Percentiles rank a stretch among this genome's conserved stretches.
These are phyloP conservation scores for Darevskia mixta DNA, from an alignment of 2,797 vertebrate species.

Conservation along the genomic window DNA sequence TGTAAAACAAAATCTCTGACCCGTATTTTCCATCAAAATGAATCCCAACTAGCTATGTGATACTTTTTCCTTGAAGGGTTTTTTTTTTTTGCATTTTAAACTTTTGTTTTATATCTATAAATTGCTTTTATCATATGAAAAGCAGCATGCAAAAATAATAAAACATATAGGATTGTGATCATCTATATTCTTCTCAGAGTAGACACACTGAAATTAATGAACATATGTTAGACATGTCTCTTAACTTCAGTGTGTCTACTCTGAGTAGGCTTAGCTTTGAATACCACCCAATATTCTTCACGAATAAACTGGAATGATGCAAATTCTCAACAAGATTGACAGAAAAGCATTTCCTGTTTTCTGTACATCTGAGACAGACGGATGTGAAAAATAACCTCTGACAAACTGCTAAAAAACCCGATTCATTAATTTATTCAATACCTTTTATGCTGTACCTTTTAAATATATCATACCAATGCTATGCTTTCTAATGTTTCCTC, in stretches of 20 bases:
- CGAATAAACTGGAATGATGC: not conserved
- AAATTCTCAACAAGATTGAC: not conserved
- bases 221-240: too few relatives aligned
- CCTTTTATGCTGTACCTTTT: slow-evolving; percentile 8
- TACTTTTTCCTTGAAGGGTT: not conserved
- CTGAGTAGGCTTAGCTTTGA: too few relatives aligned
- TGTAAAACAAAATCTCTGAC: not conserved
- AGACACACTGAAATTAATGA: too few relatives aligned
- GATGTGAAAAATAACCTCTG: not conserved
- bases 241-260: too few relatives aligned
- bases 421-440: slow-evolving; percentile 17
- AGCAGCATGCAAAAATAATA: not conserved
- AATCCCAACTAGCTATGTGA: slow-evolving; percentile 3
- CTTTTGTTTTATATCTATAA: not conserved
- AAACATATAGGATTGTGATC: not conserved
- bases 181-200: too few relatives aligned
- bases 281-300: not conserved
- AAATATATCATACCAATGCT: accelerated
- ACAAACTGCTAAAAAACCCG: not conserved
- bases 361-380: not conserved
- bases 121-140: not conserved
- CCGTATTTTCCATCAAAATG: slow-evolving; percentile 21
- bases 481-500: not conserved
- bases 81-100: not conserved
- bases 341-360: not conserved